A percentile compares a stretch with the other conserved stretches of the same genome.
Conservation (phyloP, 1,140 invertebrate genomes). For the Amyelois transitella region DNA sequence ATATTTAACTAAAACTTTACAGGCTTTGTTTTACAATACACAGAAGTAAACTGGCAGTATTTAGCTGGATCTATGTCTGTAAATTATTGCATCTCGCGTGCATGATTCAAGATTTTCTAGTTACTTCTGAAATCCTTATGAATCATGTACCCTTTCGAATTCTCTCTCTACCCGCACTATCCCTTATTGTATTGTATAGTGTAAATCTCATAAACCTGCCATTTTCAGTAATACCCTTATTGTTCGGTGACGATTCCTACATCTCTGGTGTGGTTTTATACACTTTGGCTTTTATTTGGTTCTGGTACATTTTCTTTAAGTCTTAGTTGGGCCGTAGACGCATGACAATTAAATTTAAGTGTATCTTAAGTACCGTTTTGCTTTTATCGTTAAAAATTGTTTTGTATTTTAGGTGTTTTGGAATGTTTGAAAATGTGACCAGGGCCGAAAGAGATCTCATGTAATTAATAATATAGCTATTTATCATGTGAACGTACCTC, state of each 20-base stretch:
- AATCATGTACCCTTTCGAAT: no score
- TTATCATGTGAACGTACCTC: conserved; percentile 16
- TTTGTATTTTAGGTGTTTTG: conserved; percentile 55
- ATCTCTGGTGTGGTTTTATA: conserved; percentile 5
- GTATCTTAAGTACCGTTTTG: conserved; percentile 15
- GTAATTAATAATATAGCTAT: conserved; percentile 30
- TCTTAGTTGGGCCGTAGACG: conserved; percentile 23
- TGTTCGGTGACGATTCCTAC: background rate
- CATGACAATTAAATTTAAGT: conserved; percentile 11
- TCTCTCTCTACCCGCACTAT: no score
- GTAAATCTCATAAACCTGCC: no score
- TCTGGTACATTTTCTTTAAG: conserved; percentile 65
- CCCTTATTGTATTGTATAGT: no score
- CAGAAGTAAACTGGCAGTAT: no score
- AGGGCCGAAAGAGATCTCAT: conserved; percentile 70
- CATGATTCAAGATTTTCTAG: no score
- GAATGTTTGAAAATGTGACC: conserved; percentile 59
- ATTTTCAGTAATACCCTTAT: no score
- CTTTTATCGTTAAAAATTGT: conserved; percentile 38
- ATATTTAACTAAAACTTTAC: no score
- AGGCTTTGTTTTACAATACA: no score
- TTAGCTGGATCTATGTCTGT: no score
- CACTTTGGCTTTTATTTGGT: conserved; percentile 47
- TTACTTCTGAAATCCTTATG: no score
- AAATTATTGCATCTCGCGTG: no score